Evolutionary conservation across 2,113 vertebrate genomes (phyloP).

Genomic region (Leiothrix lutea): DNA sequence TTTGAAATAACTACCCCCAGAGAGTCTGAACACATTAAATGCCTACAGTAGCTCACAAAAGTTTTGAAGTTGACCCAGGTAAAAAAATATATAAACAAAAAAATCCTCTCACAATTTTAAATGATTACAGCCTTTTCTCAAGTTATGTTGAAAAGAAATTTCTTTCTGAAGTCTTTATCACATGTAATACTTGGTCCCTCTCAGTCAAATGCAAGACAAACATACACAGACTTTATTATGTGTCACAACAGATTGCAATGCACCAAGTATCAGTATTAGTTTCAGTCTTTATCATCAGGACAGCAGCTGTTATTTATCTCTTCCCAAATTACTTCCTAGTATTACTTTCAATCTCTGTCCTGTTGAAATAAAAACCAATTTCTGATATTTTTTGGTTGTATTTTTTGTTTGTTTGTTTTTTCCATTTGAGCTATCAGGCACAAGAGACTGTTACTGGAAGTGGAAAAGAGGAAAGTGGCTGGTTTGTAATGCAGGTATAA

Average conservation of each 20-base stretch:
- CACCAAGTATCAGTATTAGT: background rate
- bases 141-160: background rate
- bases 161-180: background rate
- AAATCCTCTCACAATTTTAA: background rate
- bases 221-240: background rate
- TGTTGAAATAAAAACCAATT: background rate
- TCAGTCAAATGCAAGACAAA: background rate
- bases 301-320: constrained; percentile 30
- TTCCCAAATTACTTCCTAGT: constrained; percentile 27
- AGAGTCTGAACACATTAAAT: background rate
- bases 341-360: background rate
- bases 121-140: background rate
- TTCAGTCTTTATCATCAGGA: constrained; percentile 27
- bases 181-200: background rate
- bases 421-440: background rate
- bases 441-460: background rate
- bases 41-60: background rate
- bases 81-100: background rate
- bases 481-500: background rate
- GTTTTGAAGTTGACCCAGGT: background rate
- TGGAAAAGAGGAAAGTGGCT: background rate
- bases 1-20: background rate
- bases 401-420: background rate
- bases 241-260: background rate
- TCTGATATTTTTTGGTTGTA: background rate